phyloP scores from a whole-genome alignment of 2,888 invertebrate species.

The Celastrina argiolus region DNA sequence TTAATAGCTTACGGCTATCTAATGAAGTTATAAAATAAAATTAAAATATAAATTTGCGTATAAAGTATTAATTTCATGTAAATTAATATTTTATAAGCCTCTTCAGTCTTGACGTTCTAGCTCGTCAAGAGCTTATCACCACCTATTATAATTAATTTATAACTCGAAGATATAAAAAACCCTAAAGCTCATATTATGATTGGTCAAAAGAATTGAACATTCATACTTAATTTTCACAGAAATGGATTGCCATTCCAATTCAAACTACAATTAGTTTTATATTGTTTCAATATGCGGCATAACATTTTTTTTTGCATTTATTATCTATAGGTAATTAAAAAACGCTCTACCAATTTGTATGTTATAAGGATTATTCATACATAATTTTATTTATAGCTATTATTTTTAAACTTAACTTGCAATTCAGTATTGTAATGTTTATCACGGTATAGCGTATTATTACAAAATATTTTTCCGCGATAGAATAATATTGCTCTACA shows the following conservation, averaged over 20 bases:
- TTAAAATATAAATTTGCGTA: not conserved
- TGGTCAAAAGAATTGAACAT: not conserved
- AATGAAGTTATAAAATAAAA: constrained; percentile 8
- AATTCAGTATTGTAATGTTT: not conserved
- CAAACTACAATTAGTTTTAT: too few relatives aligned
- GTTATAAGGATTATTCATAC: too few relatives aligned
- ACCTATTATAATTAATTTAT: not conserved
- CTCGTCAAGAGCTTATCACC: not conserved
- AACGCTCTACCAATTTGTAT: too few relatives aligned
- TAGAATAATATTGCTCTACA: not conserved
- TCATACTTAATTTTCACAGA: too few relatives aligned
- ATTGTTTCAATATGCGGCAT: too few relatives aligned
- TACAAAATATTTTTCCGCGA: not conserved
- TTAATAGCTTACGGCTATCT: not conserved
- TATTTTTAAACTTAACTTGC: not conserved
- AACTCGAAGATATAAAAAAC: not conserved
- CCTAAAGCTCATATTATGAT: not conserved
- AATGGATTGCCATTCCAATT: too few relatives aligned
- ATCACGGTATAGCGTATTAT: not conserved
- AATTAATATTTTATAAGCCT: not conserved
- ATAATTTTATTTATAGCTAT: not conserved
- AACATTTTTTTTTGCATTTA: too few relatives aligned
- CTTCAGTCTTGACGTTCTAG: not conserved
- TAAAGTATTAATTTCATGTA: not conserved
- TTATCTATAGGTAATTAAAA: too few relatives aligned